Conservation (phyloP, 2,113 vertebrate species). For the Amazona guildingii region DNA sequence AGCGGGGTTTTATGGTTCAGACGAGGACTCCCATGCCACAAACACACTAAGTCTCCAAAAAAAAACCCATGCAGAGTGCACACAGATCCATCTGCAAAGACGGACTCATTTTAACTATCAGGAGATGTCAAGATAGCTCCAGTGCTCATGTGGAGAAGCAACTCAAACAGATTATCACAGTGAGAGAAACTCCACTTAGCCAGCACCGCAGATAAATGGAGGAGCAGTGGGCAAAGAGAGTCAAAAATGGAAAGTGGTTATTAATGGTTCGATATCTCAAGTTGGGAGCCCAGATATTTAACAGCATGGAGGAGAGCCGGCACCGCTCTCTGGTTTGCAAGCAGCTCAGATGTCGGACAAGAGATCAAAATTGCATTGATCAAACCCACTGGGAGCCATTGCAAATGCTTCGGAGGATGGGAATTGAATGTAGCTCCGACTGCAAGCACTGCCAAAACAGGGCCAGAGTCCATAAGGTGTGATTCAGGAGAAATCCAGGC, state of each 20-base stretch:
- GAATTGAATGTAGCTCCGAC: rapidly evolving
- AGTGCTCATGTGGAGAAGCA: neutral
- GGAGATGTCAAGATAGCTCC: neutral
- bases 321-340: neutral
- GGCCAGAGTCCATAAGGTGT: neutral
- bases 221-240: neutral
- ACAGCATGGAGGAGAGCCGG: neutral
- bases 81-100: rapidly evolving
- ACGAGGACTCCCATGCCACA: neutral
- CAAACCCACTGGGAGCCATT: neutral
- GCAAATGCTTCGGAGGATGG: rapidly evolving
- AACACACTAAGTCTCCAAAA: neutral
- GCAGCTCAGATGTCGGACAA: neutral
- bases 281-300: neutral
- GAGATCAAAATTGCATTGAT: constrained; percentile 4
- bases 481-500: neutral
- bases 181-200: neutral
- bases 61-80: neutral
- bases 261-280: neutral
- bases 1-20: neutral
- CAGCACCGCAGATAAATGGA: rapidly evolving
- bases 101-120: rapidly evolving
- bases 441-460: rapidly evolving
- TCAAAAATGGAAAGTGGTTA: neutral
- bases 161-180: neutral